These are phyloP conservation scores for Xyliphius kryptos DNA, from an alignment of 2,113 vertebrate species.

Conservation along the genomic window DNA sequence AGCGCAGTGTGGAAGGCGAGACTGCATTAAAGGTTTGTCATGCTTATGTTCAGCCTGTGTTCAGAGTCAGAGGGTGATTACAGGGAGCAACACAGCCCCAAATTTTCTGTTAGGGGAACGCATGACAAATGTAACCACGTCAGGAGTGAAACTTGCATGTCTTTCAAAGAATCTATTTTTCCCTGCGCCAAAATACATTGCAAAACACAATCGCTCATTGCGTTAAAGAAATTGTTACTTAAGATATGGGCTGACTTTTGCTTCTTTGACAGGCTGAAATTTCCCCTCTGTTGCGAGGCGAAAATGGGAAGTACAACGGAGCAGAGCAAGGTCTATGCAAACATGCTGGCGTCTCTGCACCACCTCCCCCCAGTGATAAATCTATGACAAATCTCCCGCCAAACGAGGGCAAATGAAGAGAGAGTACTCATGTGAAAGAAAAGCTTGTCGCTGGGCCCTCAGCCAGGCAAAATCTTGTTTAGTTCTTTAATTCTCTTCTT, in stretches of 20 bases:
- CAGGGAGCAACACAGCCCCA: conserved; percentile 10
- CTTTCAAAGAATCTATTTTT: conserved; percentile 12
- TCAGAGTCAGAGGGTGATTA: conserved; percentile 30
- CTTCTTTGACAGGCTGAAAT: conserved; percentile 49
- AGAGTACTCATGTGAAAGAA: conserved; percentile 63
- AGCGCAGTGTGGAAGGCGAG: conserved; percentile 46
- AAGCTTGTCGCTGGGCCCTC: conserved; percentile 63
- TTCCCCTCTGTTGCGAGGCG: conserved; percentile 50
- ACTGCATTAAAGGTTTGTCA: conserved; percentile 45
- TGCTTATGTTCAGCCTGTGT: conserved; percentile 40
- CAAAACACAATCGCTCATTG: conserved; percentile 30
- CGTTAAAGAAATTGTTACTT: conserved; percentile 28
- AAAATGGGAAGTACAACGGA: conserved; percentile 48
- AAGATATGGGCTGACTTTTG: conserved; percentile 42
- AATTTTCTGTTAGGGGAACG: conserved; percentile 24
- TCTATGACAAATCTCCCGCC: conserved; percentile 63
- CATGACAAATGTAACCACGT: conserved; percentile 42
- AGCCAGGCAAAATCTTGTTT: conserved; percentile 74
- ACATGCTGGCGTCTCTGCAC: conserved; percentile 44
- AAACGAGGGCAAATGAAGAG: conserved; percentile 48
- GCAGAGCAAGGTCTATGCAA: conserved; percentile 50
- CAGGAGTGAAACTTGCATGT: conserved; percentile 40
- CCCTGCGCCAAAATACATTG: conserved; percentile 28
- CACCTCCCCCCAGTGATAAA: conserved; percentile 55
- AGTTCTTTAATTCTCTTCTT: conserved; percentile 75